Evolutionary conservation across 1,140 invertebrate genomes (phyloP), one percentile per base, ranked within the genome.

Genomic region (Heliothis subflexa): DNA sequence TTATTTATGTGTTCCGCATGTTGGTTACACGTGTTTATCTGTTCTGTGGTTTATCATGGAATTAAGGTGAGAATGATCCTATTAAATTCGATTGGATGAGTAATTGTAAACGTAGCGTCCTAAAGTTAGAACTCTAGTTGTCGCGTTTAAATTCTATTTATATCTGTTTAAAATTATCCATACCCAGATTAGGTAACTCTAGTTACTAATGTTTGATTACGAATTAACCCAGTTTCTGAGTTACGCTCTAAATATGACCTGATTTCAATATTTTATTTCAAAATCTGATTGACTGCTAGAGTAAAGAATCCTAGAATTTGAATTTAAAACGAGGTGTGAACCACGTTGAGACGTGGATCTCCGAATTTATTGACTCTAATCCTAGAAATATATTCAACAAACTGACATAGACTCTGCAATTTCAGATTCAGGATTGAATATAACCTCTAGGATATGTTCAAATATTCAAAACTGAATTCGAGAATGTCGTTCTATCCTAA

Each of bases 1-100:
- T 83, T 83, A 83, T 85, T 85, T 86, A 86, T 84, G 79, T 71
- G 52, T 82, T 78, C 80, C 85, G 79, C 78, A 66, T 85, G 81
- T 82, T 76, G 73, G 57, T 52, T 45, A 71, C 73, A 78, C 61
- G 47, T 79, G 75, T 83, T 74, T 72, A 49, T 82, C 79, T 78
- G 45, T 61, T 79, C 72, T 82, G 74, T 61, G 72, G 72, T 74
- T 73, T 62, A 72, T 71, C 47, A 57, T 57, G 14, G 75, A 76
- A 62, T 33, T 72, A 57, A 78, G 52, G 64, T 68, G 49, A 68
- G 52, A 66, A 64, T 72, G 50, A 72, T 16, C 28, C 49, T 45
- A 25, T 72, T 72, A 64, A 64, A 64, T 64, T 64, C 40, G 61
- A 64, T 64, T 72, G 52, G 28, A 45, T 72, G 11, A 57, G 47